Conservation (phyloP, 2,113 vertebrate species). For the Craseonycteris thonglongyai region DNA sequence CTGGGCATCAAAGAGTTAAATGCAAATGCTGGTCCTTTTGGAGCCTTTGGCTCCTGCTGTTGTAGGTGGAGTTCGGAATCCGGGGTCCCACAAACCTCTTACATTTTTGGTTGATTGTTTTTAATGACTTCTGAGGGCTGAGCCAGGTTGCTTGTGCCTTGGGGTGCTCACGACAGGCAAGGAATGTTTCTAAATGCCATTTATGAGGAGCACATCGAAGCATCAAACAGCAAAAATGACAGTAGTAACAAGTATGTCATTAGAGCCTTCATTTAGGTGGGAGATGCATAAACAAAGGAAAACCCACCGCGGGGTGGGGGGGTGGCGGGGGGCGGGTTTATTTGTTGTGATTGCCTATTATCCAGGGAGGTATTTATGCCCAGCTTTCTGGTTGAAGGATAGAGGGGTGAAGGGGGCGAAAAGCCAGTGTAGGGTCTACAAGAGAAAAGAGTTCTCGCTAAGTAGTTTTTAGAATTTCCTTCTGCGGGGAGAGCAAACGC, state of each 20-base stretch:
- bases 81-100: constrained; percentile 69
- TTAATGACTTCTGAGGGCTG: constrained; percentile 84
- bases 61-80: constrained; percentile 83
- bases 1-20: constrained; percentile 63
- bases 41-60: constrained; percentile 49
- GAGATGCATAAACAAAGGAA: neutral
- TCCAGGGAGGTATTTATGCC: constrained; percentile 50
- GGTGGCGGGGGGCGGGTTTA: constrained; percentile 18
- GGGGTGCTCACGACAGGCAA: constrained; percentile 75
- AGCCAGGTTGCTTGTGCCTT: constrained; percentile 71
- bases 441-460: neutral
- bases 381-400: neutral
- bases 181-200: constrained; percentile 78
- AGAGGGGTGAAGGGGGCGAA: neutral
- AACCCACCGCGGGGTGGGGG: neutral
- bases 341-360: constrained; percentile 59
- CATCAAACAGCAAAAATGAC: constrained; percentile 77
- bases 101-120: constrained; percentile 85
- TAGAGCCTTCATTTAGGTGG: neutral
- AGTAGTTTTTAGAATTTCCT: neutral
- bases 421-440: neutral
- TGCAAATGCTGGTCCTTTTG: constrained; percentile 68
- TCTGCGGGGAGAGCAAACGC: neutral
- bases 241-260: constrained; percentile 70
- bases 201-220: constrained; percentile 75